Evolutionary conservation across 92 coral and sea anemone species (phyloP), one percentile per base, ranked within the genome.

Genomic region (Meandrina meandrites): DNA sequence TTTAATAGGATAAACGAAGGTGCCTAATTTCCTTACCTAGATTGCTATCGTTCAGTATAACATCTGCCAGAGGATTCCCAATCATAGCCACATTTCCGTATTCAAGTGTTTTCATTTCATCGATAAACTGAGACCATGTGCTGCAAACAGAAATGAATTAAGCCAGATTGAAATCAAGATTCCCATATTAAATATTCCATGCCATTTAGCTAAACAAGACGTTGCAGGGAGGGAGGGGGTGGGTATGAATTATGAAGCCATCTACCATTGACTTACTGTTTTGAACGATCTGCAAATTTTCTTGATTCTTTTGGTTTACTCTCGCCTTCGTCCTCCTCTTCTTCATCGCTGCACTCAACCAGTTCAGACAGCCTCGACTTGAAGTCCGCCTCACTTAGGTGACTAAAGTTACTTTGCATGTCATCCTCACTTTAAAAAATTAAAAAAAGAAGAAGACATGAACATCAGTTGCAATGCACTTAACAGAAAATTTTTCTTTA

Each of bases 391-490:
- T 97, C 99, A 72, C 99, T 97, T 72, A 97, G 84, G 84, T 97
- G 99, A 74, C 99, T 97, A 79, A 97, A 97, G 88, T 97, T 97
- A 56, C 99, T 97, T 86, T 97, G 97, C 99, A 97, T 97, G 82
- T 97, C 99, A 83, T 97, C 99, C 75, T 97, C 99, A 68, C 99
- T 97, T 81, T 28, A 70, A 47, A 64, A 19, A 56, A 58, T 32
- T 16, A 8, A 24, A 79, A 67, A 67, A 40, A 35, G 17, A 15
- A 51, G 17, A 4, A 76, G 22, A 14, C 47, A 34, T 11, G 9
- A 76, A 78, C 22, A 76, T 24, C 21, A 75, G 45, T 24, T 30
- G 22, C 37, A 53, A 5, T 1, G 1, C 64, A 57, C 64, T 1
- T 57, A 18, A 8, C 64, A 40, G 45, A 40, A 40, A 40, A 40